These are phyloP conservation scores for Borostomias antarcticus DNA, from an alignment of 2,797 vertebrate species.

Conservation along the genomic window DNA sequence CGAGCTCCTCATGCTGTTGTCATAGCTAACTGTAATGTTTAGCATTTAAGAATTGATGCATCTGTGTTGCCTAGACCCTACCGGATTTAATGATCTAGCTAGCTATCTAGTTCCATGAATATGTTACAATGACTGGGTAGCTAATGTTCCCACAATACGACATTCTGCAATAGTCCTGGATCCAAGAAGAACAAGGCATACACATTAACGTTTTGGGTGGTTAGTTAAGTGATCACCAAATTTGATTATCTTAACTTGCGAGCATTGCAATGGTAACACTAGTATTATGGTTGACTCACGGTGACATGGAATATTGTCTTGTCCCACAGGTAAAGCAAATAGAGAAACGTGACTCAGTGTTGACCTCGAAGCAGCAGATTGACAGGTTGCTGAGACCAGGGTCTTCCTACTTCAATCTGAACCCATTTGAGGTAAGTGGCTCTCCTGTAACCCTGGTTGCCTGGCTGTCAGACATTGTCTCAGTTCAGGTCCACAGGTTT, in stretches of 20 bases:
- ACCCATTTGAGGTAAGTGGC: conserved; percentile 91
- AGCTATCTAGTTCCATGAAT: not conserved
- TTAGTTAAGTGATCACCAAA: too few species aligned
- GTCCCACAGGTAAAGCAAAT: conserved; percentile 94
- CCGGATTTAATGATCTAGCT: too few species aligned
- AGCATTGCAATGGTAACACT: not conserved
- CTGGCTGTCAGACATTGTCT: not conserved
- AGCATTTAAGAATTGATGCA: not conserved
- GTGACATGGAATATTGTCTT: conserved; percentile 20
- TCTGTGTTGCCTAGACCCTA: too few species aligned
- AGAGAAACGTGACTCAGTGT: conserved; percentile 95
- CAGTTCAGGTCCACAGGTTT: not conserved
- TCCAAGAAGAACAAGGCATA: too few species aligned
- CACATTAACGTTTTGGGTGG: too few species aligned
- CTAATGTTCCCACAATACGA: too few species aligned
- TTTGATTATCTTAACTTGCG: not conserved
- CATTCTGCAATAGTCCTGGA: too few species aligned
- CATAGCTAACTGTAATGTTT: not conserved
- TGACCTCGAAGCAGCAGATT: conserved; percentile 97
- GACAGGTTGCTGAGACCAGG: conserved; percentile 93
- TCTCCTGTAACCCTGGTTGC: not conserved
- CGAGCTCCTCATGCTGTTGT: not conserved
- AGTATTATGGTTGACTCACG: not conserved
- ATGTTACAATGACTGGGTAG: too few species aligned
- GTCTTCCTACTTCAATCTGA: conserved; percentile 95